A percentile compares a stretch with the other conserved stretches of the same genome.
Conservation (phyloP, 2,113 vertebrate species). For the Lagopus muta region DNA sequence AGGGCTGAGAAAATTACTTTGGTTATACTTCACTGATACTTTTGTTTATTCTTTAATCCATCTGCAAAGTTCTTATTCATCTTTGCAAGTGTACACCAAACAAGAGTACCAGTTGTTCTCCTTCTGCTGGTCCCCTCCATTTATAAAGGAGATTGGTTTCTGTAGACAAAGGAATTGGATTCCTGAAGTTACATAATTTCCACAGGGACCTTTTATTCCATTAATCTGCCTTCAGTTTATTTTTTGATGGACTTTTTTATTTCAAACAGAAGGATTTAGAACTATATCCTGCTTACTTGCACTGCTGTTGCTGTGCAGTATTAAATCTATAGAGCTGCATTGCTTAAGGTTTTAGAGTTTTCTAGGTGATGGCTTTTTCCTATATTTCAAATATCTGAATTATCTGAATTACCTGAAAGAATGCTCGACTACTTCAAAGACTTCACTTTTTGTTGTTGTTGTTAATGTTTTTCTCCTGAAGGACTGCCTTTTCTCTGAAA, state of each 20-base stretch:
- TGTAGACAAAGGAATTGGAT: neutral
- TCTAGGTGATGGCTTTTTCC: neutral
- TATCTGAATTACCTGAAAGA: neutral
- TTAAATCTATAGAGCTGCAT: neutral
- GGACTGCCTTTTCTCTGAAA: neutral
- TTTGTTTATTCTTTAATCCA: neutral
- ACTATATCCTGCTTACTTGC: neutral
- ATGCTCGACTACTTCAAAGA: neutral
- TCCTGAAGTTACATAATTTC: neutral
- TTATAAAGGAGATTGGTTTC: neutral
- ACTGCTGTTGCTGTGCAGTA: neutral
- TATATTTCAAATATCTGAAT: neutral
- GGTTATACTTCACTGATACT: neutral
- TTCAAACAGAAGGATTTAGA: neutral
- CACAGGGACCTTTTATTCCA: neutral
- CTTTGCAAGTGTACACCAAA: neutral
- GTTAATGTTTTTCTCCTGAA: neutral
- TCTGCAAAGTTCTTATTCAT: neutral
- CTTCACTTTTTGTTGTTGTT: neutral
- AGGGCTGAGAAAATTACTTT: constrained; percentile 51
- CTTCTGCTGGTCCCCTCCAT: neutral
- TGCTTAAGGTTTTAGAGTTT: neutral
- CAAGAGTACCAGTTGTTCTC: neutral
- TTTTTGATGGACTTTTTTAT: neutral
- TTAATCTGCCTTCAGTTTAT: neutral